phyloP scores from a whole-genome alignment of 2,797 vertebrate species.

The Melanotaenia parkinsoni region DNA sequence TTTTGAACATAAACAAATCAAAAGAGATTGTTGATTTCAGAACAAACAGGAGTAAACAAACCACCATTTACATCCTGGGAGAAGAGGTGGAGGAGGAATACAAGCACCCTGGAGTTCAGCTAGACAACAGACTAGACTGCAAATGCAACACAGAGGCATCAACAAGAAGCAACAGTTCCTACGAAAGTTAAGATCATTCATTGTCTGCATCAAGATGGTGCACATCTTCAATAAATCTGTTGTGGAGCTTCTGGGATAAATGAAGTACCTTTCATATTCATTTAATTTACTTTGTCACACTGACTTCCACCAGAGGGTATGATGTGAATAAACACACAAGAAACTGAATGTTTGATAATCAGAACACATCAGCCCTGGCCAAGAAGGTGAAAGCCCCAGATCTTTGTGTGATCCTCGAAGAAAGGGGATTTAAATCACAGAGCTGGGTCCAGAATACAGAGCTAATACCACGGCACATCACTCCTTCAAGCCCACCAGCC shows the following conservation, averaged over 20 bases:
- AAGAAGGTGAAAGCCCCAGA: slow-evolving; percentile 26
- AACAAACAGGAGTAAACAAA: not conserved
- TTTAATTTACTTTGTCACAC: not conserved
- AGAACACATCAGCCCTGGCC: slow-evolving; percentile 18
- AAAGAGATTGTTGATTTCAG: not conserved
- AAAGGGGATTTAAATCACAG: slow-evolving; percentile 44
- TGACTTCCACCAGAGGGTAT: slow-evolving; percentile 16
- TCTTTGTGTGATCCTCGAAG: slow-evolving; percentile 37
- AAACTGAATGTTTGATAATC: slow-evolving; percentile 52
- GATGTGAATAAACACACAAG: slow-evolving; percentile 26
- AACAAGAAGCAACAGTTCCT: not conserved
- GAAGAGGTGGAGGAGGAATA: not conserved
- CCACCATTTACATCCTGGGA: not conserved
- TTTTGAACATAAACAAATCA: too few species aligned
- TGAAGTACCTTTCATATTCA: too few species aligned
- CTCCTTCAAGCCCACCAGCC: slow-evolving; percentile 5
- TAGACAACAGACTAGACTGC: not conserved
- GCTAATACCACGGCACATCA: not conserved
- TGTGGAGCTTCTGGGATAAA: not conserved
- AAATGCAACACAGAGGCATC: not conserved
- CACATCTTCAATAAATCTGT: too few species aligned
- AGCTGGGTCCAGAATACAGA: slow-evolving; percentile 31
- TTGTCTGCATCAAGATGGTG: too few species aligned
- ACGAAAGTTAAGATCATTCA: not conserved
- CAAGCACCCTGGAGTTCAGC: not conserved